Evolutionary conservation across 2,888 invertebrate genomes (phyloP).

Genomic region (Microplitis manilae): DNA sequence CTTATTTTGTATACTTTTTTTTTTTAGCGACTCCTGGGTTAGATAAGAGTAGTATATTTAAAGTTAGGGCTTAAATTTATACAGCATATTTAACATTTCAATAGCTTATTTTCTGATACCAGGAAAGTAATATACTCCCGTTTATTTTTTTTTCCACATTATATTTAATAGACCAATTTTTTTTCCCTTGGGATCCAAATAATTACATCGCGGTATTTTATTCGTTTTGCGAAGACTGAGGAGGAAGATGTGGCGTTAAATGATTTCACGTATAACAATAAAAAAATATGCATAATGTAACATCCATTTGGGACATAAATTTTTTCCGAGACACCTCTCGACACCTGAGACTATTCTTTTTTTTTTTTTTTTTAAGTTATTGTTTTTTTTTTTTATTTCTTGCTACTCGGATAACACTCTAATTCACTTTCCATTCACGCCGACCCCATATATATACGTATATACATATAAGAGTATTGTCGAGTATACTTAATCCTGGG

Average conservation of each 20-base stretch:
- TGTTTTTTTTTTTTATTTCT: conserved; percentile 27
- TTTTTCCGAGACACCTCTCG: conserved; percentile 4
- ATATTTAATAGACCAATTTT: neutral
- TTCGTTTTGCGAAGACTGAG: neutral
- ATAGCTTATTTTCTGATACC: no score
- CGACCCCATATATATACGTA: conserved; percentile 39
- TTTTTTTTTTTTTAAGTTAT: neutral
- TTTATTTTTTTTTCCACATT: no score
- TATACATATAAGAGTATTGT: conserved; percentile 11
- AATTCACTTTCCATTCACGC: conserved; percentile 46
- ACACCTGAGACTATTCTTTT: conserved; percentile 9
- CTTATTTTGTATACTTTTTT: neutral
- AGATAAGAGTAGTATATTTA: no score
- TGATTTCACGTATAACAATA: conserved; percentile 1
- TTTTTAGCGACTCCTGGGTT: neutral
- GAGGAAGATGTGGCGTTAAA: neutral
- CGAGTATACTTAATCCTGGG: conserved; percentile 27
- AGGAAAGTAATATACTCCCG: no score
- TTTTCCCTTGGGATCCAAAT: neutral
- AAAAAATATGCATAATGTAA: neutral
- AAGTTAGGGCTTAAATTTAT: no score
- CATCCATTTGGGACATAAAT: neutral
- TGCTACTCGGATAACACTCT: conserved; percentile 37
- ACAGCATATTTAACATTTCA: no score
- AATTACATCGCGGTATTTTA: neutral